Evolutionary conservation across 2,113 vertebrate species (phyloP).

Genomic region (Onychorhynchus coronatus): DNA sequence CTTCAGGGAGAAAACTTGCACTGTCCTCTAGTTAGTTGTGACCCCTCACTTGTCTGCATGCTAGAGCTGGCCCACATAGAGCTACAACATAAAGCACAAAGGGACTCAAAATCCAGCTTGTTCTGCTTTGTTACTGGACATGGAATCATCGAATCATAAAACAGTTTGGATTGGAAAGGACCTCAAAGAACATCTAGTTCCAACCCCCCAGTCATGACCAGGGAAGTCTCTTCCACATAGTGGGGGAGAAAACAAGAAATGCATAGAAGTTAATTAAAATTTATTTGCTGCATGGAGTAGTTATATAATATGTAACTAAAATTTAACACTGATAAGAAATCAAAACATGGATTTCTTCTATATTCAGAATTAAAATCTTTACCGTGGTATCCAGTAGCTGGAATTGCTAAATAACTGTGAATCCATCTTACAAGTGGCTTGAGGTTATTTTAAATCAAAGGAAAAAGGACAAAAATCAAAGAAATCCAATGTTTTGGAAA

Average conservation of each 20-base stretch:
- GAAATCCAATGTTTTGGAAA: background rate
- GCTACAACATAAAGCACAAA: background rate
- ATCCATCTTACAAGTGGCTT: background rate
- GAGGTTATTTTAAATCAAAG: background rate
- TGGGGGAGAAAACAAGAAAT: background rate
- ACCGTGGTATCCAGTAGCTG: background rate
- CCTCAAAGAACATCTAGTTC: background rate
- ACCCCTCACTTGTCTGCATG: background rate
- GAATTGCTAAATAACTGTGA: background rate
- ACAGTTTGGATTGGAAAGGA: background rate
- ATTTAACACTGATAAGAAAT: background rate
- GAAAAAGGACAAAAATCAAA: background rate
- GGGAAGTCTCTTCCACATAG: background rate
- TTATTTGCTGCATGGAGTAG: background rate
- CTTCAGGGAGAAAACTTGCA: background rate
- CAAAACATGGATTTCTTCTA: background rate
- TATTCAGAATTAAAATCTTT: background rate
- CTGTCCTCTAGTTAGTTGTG: background rate
- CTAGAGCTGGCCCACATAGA: background rate
- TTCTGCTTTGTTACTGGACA: background rate
- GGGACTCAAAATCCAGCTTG: background rate
- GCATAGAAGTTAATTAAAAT: background rate
- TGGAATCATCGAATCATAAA: background rate
- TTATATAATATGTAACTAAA: background rate
- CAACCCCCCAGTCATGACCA: accelerated